Base-by-base conservation (phyloP, 2,113 vertebrate genomes). In the Embiotoca jacksoni region DNA sequence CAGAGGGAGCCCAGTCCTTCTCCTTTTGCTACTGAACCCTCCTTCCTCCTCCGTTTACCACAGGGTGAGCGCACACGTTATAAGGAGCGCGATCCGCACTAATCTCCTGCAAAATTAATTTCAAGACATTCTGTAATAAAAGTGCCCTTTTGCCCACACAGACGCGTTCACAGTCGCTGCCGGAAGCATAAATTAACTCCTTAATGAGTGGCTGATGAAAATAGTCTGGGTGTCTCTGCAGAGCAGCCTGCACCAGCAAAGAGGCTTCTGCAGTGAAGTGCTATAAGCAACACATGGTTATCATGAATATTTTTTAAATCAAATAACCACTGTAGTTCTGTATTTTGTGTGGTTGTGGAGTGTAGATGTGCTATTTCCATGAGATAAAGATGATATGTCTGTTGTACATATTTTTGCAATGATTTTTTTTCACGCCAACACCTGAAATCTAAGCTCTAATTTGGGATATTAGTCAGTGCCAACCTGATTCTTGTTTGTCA, bases 41-140 rank as follows among this genome's bases (percentile, higher is more conserved):
- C 36, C 9, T 5, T n/a, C 55, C 70, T 39, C 11, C 53, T 36
- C 37, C 16, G 30, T 41, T 64, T 69, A 73, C 49, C 61, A 71
- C 61, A 74, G 77, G 68, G 55, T 4, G 39, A 90, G 72, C 81
- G 37, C 44, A 72, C 70, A 81, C 60, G 46, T 82, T 77, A 74
- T 77, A 82, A 77, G 84, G 76, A 88, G 71, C 16, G 7, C 36
- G 68, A 84, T 82, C 66, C 57, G 31, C 78, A 78, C 63, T 91
- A 85, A 89, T 91, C 89, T 90, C 16, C 75, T 66, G 70, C 66
- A 6, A 92, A 91, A 92, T 92, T 85, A 76, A 92, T 91, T 92
- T 82, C 58, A 56, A 81, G 82, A 85, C 80, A 82, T 84, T 84
- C 77, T 78, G 79, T 86, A 89, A 89, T 91, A 89, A 92, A 91